Conservation (phyloP, 2,888 invertebrate species). For the Formica aserva region DNA sequence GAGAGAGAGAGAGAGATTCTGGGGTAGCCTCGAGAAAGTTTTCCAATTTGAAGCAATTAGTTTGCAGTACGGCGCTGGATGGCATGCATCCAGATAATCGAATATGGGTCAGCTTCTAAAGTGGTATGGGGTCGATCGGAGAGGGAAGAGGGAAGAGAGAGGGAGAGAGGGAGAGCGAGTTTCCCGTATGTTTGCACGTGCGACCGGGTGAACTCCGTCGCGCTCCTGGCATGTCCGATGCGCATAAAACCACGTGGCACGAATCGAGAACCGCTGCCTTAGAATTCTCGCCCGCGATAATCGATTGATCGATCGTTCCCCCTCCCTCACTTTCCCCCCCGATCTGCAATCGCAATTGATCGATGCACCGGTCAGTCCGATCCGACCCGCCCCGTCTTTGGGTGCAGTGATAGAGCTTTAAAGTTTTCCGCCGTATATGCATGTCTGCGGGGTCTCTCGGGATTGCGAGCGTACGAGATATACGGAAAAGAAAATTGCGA, state of each 20-base stretch:
- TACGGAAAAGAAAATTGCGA: constrained; percentile 47
- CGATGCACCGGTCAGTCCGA: constrained; percentile 61
- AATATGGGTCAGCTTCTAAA: constrained; percentile 73
- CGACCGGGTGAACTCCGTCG: constrained; percentile 62
- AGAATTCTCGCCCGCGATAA: constrained; percentile 55
- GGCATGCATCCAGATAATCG: constrained; percentile 78
- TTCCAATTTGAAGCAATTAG: constrained; percentile 82
- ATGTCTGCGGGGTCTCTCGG: constrained; percentile 3
- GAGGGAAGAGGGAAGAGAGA: constrained; percentile 63
- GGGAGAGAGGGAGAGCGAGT: constrained; percentile 11
- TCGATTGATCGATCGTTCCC: constrained; percentile 70
- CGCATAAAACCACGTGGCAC: constrained; percentile 69
- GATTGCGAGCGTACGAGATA: constrained; percentile 43
- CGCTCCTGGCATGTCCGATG: constrained; percentile 62
- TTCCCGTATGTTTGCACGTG: constrained; percentile 54
- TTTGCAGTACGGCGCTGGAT: constrained; percentile 71
- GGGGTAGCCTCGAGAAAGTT: constrained; percentile 74
- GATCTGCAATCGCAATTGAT: constrained; percentile 68
- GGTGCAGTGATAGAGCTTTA: constrained; percentile 64
- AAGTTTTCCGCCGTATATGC: constrained; percentile 57
- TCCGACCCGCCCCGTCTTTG: constrained; percentile 20
- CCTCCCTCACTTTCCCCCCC: neutral
- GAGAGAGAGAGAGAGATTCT: constrained; percentile 33
- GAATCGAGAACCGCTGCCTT: constrained; percentile 7
- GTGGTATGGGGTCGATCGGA: constrained; percentile 68